Evolutionary conservation across 2,113 vertebrate genomes (phyloP).

Genomic region (Rhipidura dahli): DNA sequence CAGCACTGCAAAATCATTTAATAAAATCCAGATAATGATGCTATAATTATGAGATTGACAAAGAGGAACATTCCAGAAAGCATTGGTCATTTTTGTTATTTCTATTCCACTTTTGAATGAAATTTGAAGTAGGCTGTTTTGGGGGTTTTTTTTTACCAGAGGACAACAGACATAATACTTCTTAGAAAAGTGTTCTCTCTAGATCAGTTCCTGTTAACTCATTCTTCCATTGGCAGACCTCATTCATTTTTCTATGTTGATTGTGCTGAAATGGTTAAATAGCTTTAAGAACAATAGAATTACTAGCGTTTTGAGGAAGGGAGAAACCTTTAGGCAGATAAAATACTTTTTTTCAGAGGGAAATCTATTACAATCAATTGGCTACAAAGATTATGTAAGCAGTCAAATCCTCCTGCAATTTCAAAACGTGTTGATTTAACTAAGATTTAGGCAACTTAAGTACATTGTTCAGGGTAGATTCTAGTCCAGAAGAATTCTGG

Average conservation of each 20-base stretch:
- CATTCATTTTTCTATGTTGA: background rate
- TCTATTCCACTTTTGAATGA: background rate
- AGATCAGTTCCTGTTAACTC: background rate
- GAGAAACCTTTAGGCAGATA: background rate
- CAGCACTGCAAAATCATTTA: background rate
- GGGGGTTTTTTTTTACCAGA: background rate
- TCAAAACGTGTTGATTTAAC: background rate
- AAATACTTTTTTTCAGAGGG: background rate
- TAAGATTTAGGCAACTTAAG: background rate
- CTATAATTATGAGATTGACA: background rate
- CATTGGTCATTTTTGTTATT: background rate
- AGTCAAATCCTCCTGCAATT: background rate
- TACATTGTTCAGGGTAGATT: background rate
- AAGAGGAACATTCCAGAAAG: background rate
- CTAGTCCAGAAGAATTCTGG: background rate
- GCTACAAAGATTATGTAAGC: background rate
- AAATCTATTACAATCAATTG: background rate
- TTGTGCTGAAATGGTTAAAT: background rate
- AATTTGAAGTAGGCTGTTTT: background rate
- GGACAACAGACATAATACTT: background rate
- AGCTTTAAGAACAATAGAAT: background rate
- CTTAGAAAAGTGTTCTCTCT: background rate
- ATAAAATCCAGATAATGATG: background rate
- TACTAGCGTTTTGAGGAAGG: background rate
- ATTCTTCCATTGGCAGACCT: background rate